phyloP scores from a whole-genome alignment of 2,113 vertebrate genomes.

The Murina feae region DNA sequence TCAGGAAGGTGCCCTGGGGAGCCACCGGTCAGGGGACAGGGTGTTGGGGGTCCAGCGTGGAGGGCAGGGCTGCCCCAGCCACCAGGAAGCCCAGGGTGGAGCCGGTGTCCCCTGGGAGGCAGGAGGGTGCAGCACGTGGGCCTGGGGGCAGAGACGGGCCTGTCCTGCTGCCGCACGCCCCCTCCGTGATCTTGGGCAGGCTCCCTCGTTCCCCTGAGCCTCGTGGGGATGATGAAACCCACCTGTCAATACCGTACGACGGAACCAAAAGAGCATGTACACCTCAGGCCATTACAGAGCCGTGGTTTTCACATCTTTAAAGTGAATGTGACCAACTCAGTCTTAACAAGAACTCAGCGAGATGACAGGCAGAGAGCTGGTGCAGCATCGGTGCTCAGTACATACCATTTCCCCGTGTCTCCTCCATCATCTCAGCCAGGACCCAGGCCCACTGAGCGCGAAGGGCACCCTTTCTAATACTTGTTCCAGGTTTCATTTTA shows the following conservation, averaged over 20 bases:
- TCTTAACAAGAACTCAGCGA: not conserved
- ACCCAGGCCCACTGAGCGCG: rapidly evolving
- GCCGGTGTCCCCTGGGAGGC: not conserved
- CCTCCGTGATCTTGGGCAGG: not conserved
- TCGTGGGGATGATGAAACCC: rapidly evolving
- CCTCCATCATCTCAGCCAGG: not conserved
- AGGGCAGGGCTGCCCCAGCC: not conserved
- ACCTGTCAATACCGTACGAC: not conserved
- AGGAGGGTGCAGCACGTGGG: not conserved
- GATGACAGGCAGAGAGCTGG: not conserved
- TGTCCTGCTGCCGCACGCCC: rapidly evolving
- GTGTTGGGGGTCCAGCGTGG: not conserved
- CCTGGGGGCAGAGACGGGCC: not conserved
- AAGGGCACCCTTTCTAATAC: not conserved
- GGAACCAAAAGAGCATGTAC: rapidly evolving
- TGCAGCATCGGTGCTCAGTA: not conserved
- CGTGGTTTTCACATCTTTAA: not conserved
- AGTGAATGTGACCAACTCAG: not conserved
- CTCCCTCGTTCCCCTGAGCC: not conserved
- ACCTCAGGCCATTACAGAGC: not conserved
- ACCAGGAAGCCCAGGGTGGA: not conserved
- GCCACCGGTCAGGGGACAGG: rapidly evolving
- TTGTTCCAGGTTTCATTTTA: not conserved
- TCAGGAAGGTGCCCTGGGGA: constrained; percentile 82
- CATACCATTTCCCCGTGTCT: not conserved